Evolutionary conservation across 2,888 invertebrate species (phyloP).

Genomic region (Brachylomia viminalis): DNA sequence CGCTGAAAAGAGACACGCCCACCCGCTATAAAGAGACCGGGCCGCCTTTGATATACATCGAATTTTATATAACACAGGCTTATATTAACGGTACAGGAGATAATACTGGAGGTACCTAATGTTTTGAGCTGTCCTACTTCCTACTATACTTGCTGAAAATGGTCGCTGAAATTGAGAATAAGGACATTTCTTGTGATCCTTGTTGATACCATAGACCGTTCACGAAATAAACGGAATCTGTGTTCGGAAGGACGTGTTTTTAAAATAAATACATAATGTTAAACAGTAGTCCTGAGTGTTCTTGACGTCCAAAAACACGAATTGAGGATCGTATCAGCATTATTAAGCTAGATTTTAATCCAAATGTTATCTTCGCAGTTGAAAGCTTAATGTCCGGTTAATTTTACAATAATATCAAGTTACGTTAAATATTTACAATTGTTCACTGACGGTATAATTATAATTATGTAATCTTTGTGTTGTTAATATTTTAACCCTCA

Average conservation of each 20-base stretch:
- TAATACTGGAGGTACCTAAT: slow-evolving; percentile 47
- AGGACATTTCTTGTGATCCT: not conserved
- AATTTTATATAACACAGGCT: slow-evolving; percentile 63
- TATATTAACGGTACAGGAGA: slow-evolving; percentile 46
- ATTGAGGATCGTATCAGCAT: not conserved
- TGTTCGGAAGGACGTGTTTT: no score
- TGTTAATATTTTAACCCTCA: not conserved
- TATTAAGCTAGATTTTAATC: not conserved
- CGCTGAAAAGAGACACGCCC: slow-evolving; percentile 89
- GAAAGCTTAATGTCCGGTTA: not conserved
- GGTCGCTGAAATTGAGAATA: not conserved
- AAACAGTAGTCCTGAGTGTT: not conserved
- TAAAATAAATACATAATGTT: not conserved
- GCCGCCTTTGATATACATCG: slow-evolving; percentile 76
- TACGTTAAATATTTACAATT: not conserved
- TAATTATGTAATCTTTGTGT: not conserved
- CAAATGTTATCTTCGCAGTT: not conserved
- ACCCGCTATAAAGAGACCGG: slow-evolving; percentile 86
- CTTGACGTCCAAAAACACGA: not conserved
- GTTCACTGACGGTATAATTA: not conserved
- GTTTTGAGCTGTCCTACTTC: slow-evolving; percentile 14
- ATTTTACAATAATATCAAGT: not conserved
- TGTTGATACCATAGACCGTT: not conserved
- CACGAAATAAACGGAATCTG: not conserved
- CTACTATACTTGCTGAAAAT: slow-evolving; percentile 11